Conservation (phyloP, 1,140 invertebrate genomes). For the Lerema accius region DNA sequence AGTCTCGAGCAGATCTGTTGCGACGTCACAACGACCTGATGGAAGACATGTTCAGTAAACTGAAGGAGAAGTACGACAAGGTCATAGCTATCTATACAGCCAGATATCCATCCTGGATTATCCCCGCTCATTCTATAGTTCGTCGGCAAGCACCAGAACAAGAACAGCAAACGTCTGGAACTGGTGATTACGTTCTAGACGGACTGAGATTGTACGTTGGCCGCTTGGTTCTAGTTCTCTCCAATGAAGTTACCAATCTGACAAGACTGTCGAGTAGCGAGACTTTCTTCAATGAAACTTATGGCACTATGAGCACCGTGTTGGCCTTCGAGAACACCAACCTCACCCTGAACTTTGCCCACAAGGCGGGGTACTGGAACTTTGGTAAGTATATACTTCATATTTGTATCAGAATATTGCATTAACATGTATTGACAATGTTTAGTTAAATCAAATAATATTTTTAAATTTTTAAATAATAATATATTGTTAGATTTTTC, state of each 20-base stretch:
- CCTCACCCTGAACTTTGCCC: slow-evolving; percentile 54
- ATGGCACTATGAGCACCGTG: slow-evolving; percentile 41
- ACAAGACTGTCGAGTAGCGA: slow-evolving; percentile 21
- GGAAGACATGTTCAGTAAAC: slow-evolving; percentile 62
- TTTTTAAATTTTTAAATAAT: too few species aligned
- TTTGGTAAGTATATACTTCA: slow-evolving; percentile 57
- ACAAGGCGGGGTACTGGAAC: slow-evolving; percentile 63
- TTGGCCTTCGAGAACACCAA: slow-evolving; percentile 48
- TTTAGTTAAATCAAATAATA: too few species aligned
- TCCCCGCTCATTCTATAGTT: slow-evolving; percentile 49
- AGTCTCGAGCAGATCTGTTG: slow-evolving; percentile 65
- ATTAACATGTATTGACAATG: too few species aligned
- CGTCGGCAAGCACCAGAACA: slow-evolving; percentile 50
- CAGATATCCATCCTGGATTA: slow-evolving; percentile 68
- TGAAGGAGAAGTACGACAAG: slow-evolving; percentile 54
- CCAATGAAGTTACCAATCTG: slow-evolving; percentile 30
- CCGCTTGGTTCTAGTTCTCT: slow-evolving; percentile 34
- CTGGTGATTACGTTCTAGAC: slow-evolving; percentile 41
- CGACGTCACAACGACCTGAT: slow-evolving; percentile 76
- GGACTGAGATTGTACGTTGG: slow-evolving; percentile 56
- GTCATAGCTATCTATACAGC: slow-evolving; percentile 74
- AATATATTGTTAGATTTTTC: too few species aligned
- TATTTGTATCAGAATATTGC: neutral
- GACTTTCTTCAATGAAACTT: slow-evolving; percentile 31
- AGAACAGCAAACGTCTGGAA: too few species aligned